Percentiles rank a stretch among this genome's conserved stretches.
Evolutionary conservation across 2,113 vertebrate genomes (phyloP).

Genomic region (Saguinus midas): DNA sequence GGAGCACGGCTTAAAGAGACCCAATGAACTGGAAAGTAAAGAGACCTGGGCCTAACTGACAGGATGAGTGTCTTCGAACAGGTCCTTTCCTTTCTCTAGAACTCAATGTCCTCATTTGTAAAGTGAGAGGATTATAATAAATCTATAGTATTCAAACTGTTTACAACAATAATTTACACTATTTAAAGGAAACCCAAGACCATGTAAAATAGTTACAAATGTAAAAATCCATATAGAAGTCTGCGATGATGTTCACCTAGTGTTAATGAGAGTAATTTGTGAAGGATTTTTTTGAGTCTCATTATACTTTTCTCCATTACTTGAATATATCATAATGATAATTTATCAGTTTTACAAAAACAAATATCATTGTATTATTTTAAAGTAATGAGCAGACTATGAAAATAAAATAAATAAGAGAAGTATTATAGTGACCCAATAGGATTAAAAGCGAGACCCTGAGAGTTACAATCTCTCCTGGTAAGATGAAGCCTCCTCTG

Average conservation of each 20-base stretch:
- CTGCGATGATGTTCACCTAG: background rate
- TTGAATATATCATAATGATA: conserved; percentile 34
- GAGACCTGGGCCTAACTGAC: background rate
- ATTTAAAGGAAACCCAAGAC: conserved; percentile 4
- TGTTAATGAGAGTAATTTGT: conserved; percentile 12
- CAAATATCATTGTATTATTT: conserved; percentile 8
- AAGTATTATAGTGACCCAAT: background rate
- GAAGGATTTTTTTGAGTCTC: background rate
- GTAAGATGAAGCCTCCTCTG: background rate
- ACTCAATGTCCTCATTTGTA: conserved; percentile 2
- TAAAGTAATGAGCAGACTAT: conserved; percentile 3
- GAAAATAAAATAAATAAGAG: conserved; percentile 10
- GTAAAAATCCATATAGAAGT: background rate
- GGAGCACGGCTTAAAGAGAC: background rate
- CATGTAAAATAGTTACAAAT: conserved; percentile 7
- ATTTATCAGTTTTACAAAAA: conserved; percentile 37
- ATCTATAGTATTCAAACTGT: background rate
- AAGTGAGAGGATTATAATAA: background rate
- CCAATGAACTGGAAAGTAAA: too few relatives aligned
- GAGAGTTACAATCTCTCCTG: background rate
- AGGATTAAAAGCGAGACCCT: background rate
- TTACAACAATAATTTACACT: background rate
- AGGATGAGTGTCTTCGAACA: background rate
- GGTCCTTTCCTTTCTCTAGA: background rate
- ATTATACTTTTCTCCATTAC: background rate